Conservation (phyloP, 1,140 invertebrate species). For the Diorhabda carinulata region DNA sequence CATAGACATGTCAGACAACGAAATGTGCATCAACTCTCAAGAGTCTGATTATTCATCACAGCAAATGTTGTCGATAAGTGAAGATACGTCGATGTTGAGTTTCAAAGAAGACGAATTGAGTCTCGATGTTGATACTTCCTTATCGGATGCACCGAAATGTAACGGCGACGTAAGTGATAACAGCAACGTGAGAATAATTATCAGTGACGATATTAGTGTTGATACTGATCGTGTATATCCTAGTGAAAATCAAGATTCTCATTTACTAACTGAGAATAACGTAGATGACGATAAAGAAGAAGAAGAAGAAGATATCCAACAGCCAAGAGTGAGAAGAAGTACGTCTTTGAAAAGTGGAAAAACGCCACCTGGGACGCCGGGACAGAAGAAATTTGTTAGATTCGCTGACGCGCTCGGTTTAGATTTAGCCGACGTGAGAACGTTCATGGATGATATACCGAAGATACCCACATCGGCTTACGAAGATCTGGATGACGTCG, state of each 20-base stretch:
- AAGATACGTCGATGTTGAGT: conserved; percentile 26
- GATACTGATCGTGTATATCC: conserved; percentile 13
- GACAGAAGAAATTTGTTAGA: conserved; percentile 88
- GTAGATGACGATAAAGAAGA: not conserved
- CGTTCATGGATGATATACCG: conserved; percentile 85
- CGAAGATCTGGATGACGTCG: conserved; percentile 62
- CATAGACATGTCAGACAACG: not conserved
- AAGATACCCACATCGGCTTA: conserved; percentile 82
- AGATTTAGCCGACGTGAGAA: conserved; percentile 86
- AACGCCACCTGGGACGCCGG: conserved; percentile 84
- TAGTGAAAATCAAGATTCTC: conserved; percentile 9
- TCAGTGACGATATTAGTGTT: conserved; percentile 6
- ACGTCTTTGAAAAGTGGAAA: conserved; percentile 88
- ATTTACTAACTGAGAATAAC: not conserved
- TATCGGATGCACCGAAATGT: conserved; percentile 6
- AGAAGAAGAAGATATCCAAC: not conserved
- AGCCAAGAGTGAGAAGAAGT: conserved; percentile 65
- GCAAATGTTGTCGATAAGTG: conserved; percentile 17
- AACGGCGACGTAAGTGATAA: conserved; percentile 5
- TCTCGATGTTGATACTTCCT: conserved; percentile 15
- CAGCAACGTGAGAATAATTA: not conserved
- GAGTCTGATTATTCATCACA: conserved; percentile 9
- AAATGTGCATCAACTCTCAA: not conserved
- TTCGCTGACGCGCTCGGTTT: conserved; percentile 93
- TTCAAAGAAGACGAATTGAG: conserved; percentile 18